These are phyloP conservation scores for Dicaeum eximium DNA, from an alignment of 2,113 vertebrate species.

Conservation along the genomic window DNA sequence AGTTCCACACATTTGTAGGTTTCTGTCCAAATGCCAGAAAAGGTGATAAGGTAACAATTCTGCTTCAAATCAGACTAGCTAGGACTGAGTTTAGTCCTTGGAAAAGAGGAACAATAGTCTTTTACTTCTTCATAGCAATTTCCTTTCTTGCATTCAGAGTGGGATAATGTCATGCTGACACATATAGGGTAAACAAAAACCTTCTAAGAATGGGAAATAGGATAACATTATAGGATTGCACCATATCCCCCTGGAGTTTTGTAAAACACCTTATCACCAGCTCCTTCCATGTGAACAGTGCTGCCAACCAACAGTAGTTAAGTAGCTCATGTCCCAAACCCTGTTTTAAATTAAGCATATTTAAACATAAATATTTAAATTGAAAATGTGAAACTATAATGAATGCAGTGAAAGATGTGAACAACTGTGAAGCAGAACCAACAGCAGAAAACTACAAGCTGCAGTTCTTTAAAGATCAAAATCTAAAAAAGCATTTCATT, in stretches of 20 bases:
- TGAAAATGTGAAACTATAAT: not conserved
- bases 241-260: not conserved
- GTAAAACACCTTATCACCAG: not conserved
- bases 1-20: not conserved
- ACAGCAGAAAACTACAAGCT: not conserved
- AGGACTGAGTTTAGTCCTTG: not conserved
- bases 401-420: not conserved
- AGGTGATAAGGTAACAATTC: conserved; percentile 14
- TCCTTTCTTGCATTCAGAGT: not conserved
- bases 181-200: not conserved
- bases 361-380: not conserved
- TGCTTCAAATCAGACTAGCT: conserved; percentile 6
- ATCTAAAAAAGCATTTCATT: not conserved
- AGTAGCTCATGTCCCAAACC: not conserved
- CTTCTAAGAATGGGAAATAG: not conserved
- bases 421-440: not conserved
- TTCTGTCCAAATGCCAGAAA: conserved; percentile 7
- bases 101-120: not conserved
- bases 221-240: not conserved
- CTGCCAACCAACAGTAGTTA: not conserved
- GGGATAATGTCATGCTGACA: not conserved
- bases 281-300: not conserved
- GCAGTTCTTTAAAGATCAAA: not conserved
- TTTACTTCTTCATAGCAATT: not conserved
- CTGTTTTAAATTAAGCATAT: not conserved